These are phyloP conservation scores for Nansenia antarctica DNA, from an alignment of 2,113 vertebrate genomes.

Conservation along the genomic window DNA sequence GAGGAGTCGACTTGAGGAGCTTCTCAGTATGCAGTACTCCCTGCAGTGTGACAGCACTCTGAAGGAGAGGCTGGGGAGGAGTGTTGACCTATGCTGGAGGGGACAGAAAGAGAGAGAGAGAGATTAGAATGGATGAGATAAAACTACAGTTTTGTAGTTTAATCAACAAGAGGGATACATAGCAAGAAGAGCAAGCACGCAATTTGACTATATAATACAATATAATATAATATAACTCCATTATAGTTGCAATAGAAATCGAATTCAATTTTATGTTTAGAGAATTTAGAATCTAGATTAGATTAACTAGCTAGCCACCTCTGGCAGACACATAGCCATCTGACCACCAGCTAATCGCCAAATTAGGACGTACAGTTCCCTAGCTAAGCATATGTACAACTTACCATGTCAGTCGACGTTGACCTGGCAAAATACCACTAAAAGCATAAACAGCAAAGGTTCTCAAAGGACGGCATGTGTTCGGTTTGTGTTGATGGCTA, in stretches of 20 bases:
- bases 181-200: not conserved
- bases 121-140: not conserved
- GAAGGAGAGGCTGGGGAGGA: constrained; percentile 19
- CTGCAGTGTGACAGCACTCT: constrained; percentile 28
- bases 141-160: not conserved
- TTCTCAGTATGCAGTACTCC: constrained; percentile 32
- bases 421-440: not conserved
- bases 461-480: not conserved
- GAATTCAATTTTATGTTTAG: too few species aligned
- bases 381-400: not conserved
- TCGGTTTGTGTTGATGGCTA: not conserved
- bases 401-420: not conserved
- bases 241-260: too few species aligned
- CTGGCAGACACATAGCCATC: not conserved
- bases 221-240: too few species aligned
- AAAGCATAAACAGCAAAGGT: too few species aligned
- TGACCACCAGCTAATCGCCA: not conserved
- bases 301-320: not conserved
- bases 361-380: not conserved
- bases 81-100: constrained; percentile 44
- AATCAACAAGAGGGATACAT: not conserved
- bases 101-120: not conserved
- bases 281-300: not conserved
- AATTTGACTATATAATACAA: too few species aligned
- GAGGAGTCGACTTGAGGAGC: not conserved